Conservation (phyloP, 2,888 invertebrate genomes). For the Mythimna impura region DNA sequence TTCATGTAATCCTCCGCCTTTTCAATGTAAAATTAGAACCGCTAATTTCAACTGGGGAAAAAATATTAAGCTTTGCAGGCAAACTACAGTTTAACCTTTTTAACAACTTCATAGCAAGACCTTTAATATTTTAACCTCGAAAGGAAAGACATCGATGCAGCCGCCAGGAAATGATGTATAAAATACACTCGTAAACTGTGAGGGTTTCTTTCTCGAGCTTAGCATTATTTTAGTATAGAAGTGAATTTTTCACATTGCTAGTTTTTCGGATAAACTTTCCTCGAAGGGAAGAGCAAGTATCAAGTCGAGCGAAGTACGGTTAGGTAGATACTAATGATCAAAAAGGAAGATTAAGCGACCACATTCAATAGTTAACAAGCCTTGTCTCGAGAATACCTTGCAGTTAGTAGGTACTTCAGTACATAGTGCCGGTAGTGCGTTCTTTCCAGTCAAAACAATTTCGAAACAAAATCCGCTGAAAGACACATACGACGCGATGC, state of each 20-base stretch:
- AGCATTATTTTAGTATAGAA: neutral
- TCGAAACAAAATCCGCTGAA: too few species aligned
- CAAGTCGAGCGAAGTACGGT: neutral
- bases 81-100: constrained; percentile 20
- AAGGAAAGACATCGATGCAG: constrained; percentile 21
- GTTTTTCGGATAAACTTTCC: neutral
- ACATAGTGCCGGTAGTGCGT: neutral
- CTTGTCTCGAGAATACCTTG: constrained; percentile 3
- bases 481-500: neutral
- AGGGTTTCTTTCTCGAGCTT: neutral
- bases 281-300: neutral
- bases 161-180: neutral
- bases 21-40: constrained; percentile 46
- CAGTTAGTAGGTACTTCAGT: neutral
- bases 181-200: neutral
- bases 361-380: neutral
- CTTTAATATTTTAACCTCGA: constrained; percentile 28
- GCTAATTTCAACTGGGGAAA: constrained; percentile 54
- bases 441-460: neutral
- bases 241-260: neutral
- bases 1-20: constrained; percentile 59
- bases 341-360: neutral
- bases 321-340: neutral
- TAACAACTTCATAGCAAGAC: neutral
- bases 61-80: constrained; percentile 42